These are phyloP conservation scores for Patiria miniata DNA, from an alignment of 35 echinoderm and acorn worm genomes.

Conservation along the genomic window DNA sequence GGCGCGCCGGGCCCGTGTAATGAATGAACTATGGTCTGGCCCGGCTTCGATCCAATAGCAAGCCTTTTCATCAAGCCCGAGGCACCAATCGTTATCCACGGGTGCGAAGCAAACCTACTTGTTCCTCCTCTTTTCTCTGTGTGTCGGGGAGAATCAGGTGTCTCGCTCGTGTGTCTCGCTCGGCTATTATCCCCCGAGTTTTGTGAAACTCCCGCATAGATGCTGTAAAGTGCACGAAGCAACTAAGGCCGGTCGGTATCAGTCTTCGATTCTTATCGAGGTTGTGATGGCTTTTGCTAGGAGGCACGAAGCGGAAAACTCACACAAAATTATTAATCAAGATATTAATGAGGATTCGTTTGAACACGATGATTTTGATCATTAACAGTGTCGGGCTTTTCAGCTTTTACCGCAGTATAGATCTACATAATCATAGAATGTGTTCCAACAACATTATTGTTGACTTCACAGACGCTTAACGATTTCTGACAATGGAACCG, in stretches of 20 bases:
- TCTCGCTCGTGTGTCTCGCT: too few relatives aligned
- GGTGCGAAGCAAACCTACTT: background rate
- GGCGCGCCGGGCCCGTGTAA: background rate
- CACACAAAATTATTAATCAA: too few relatives aligned
- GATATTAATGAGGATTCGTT: too few relatives aligned
- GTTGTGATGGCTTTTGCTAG: background rate
- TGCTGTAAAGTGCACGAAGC: background rate
- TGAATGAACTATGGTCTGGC: background rate
- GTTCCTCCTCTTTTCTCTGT: background rate
- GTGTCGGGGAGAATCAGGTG: background rate
- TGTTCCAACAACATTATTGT: too few relatives aligned
- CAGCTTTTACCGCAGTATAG: too few relatives aligned
- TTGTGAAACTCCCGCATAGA: background rate
- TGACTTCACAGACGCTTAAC: too few relatives aligned
- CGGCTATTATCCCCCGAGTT: too few relatives aligned
- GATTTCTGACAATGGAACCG: too few relatives aligned
- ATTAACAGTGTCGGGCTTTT: too few relatives aligned
- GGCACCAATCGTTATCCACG: conserved; percentile 13
- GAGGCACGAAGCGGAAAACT: background rate
- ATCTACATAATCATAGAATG: too few relatives aligned
- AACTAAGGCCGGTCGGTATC: background rate
- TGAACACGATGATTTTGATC: too few relatives aligned
- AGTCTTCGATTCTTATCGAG: conserved; percentile 15
- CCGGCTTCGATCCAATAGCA: conserved; percentile 21
- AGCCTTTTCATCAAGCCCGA: conserved; percentile 3